Evolutionary conservation across 2,888 invertebrate genomes (phyloP), one percentile per base, ranked within the genome.

Genomic region (Nephrocerus scutellatus): DNA sequence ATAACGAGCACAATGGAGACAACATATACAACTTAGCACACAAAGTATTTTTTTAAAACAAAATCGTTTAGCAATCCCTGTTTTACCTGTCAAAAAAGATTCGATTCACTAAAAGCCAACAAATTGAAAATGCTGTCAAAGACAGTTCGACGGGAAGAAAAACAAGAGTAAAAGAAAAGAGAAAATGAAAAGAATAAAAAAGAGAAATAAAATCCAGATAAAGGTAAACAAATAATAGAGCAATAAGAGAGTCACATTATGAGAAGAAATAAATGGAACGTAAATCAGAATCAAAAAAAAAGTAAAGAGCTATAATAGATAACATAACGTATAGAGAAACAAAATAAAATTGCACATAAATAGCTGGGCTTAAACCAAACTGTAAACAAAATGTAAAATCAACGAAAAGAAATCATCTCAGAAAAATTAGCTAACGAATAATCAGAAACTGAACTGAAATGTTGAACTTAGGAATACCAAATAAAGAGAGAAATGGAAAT

Each of bases 271-370:
- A 31, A 31, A 31, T n/a, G 12, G 14, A 10, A 10, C 3, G 21
- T 21, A 20, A n/a, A 21, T 18, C 8, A 18, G 21, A 31, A 20
- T 25, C 30, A 21, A 24, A 12, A 15, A 41, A 38, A 45, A 31
- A 32, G 34, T 39, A 36, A 35, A 32, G 9, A 15, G 15, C 35
- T 41, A 24, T 39, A 31, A 28, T 46, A 20, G 16, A 36, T 41
- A 36, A 36, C 31, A 28, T 26, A 38, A 30, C 38, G 44, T 46
- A 39, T 19, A 45, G 48, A 49, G 37, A 30, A 48, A 50, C n/a
- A 34, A 30, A 31, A 12, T 19, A n/a, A 34, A 35, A 20, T 20
- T 13, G 6, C 25, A 34, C 26, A n/a, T 2, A 35, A 4, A 24
- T 5, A 28, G 20, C 21, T 35, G 25, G 20, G 20, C 28, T n/a